phyloP scores from a whole-genome alignment of 1,140 invertebrate species.

The Stegodyphus dumicola region DNA sequence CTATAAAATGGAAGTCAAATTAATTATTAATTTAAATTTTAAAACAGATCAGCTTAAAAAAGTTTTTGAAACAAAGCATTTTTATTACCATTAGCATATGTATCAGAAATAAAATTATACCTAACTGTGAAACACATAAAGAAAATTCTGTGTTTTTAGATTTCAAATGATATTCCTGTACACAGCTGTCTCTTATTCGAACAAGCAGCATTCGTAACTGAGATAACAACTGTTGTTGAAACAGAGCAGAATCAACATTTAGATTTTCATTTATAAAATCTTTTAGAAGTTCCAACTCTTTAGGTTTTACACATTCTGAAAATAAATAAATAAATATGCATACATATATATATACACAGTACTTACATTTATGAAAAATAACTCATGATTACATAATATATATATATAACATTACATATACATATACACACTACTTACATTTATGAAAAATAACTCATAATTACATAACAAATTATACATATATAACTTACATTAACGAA shows the following conservation, averaged over 20 bases:
- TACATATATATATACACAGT: too few relatives aligned
- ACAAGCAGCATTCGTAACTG: constrained; percentile 31
- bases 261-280: constrained; percentile 29
- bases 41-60: too few relatives aligned
- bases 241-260: constrained; percentile 46
- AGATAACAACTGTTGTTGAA: constrained; percentile 31
- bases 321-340: background rate
- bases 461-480: too few relatives aligned
- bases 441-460: too few relatives aligned
- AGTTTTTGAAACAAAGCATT: too few relatives aligned
- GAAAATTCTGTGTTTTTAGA: background rate
- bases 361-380: too few relatives aligned
- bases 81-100: background rate
- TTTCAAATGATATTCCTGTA: constrained; percentile 12
- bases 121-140: background rate
- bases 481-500: too few relatives aligned
- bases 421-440: too few relatives aligned
- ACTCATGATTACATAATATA: too few relatives aligned
- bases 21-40: too few relatives aligned
- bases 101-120: background rate
- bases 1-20: background rate
- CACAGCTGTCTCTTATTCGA: constrained; percentile 41
- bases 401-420: too few relatives aligned
- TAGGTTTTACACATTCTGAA: background rate
- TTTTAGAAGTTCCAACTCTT: constrained; percentile 4